Evolutionary conservation across 2,888 invertebrate species (phyloP).

Genomic region (Amblyjoppa fuscipennis): DNA sequence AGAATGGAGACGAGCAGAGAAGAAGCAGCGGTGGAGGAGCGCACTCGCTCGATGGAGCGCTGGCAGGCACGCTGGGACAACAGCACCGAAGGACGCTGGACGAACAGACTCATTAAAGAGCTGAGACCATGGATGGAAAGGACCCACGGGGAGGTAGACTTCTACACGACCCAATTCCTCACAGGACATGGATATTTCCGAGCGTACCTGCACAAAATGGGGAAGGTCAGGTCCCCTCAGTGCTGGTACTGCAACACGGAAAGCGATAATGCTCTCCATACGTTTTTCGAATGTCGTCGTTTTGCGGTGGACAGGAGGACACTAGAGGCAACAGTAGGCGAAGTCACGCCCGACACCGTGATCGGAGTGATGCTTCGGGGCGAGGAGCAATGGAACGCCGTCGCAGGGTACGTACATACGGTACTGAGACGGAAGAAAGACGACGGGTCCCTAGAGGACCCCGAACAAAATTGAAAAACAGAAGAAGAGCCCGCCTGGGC

Average conservation of each 20-base stretch:
- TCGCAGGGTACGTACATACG: no score
- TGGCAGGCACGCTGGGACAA: conserved; percentile 11
- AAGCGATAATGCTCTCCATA: background rate
- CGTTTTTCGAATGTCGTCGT: conserved; percentile 6
- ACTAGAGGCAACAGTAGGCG: background rate
- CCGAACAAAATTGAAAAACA: no score
- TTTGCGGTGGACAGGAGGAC: background rate
- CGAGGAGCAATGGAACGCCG: background rate
- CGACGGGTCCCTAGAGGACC: no score
- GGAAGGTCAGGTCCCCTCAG: background rate
- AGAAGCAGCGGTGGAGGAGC: conserved; percentile 1
- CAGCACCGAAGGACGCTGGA: conserved; percentile 57
- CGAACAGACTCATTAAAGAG: conserved; percentile 42
- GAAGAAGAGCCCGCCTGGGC: no score
- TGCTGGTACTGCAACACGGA: background rate
- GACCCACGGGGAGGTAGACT: conserved; percentile 62
- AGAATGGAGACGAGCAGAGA: background rate
- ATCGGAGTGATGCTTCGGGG: background rate
- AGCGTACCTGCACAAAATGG: conserved; percentile 49
- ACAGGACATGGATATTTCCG: conserved; percentile 68
- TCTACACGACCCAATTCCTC: conserved; percentile 64
- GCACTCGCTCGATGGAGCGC: background rate
- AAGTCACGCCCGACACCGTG: background rate
- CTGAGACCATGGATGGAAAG: conserved; percentile 50
- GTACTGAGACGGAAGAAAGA: no score